A percentile compares a stretch with the other conserved stretches of the same genome.
These are phyloP conservation scores for Onychostruthus taczanowskii DNA, from an alignment of 2,113 vertebrate genomes.

Conservation along the genomic window DNA sequence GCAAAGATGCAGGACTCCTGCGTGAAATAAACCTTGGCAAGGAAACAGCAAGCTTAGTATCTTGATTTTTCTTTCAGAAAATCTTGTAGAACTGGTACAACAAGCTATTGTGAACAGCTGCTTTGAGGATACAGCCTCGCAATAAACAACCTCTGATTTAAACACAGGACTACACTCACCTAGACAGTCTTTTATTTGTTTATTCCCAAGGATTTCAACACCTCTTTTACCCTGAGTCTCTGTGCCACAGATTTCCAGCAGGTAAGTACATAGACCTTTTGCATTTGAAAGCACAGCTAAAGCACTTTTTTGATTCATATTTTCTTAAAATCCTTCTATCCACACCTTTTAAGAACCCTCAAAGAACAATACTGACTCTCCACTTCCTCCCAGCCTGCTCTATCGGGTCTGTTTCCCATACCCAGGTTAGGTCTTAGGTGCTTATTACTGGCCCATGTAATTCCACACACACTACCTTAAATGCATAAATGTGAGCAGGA, in stretches of 20 bases:
- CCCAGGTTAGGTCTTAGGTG: neutral
- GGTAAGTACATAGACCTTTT: neutral
- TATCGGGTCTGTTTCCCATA: neutral
- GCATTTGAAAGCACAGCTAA: neutral
- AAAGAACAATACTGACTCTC: neutral
- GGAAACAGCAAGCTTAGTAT: neutral
- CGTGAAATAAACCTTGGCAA: neutral
- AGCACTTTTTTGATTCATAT: neutral
- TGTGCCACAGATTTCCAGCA: neutral
- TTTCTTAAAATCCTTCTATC: neutral
- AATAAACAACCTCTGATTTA: constrained; percentile 21
- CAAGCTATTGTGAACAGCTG: constrained; percentile 29
- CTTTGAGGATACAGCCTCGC: neutral
- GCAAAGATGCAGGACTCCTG: neutral
- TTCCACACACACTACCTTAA: neutral
- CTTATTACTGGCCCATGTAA: neutral
- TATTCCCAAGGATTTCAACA: neutral
- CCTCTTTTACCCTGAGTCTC: neutral
- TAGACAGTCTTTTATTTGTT: neutral
- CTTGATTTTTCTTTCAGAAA: constrained; percentile 42
- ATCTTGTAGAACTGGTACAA: constrained; percentile 30
- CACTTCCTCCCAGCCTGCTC: neutral
- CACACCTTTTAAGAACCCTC: neutral
- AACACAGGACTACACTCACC: neutral
- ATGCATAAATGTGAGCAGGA: neutral